Evolutionary conservation across 2,113 vertebrate genomes (phyloP), one percentile per base, ranked within the genome.

Genomic region (Aptenodytes patagonicus): DNA sequence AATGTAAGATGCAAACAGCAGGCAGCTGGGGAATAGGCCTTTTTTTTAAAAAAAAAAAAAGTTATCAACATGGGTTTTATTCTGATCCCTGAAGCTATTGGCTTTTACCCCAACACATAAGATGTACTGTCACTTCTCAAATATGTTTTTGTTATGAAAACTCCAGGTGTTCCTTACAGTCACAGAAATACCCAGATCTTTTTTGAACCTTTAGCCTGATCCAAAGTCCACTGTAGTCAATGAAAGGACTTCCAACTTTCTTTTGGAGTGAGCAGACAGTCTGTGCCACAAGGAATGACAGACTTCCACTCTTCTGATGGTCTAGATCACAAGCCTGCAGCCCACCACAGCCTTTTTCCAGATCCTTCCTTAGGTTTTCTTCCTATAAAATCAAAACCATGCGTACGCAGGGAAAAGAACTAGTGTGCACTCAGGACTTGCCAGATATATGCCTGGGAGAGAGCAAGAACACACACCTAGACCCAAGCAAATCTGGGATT

Each of bases 381-480:
- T 76, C 15, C 12, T n/a, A 31, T 73, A 75, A 80, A 89, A 73
- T 14, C 11, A 60, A 95, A 90, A 18, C 9, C 62, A 38, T 5
- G 1, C 0, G 0, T 22, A 10, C 0, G 1, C 24, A 38, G 16
- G 29, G 22, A 36, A 71, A 79, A 70, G 19, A 81, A 38, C 12
- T 10, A 68, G 19, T 17, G 42, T 22, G 6, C 21, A 29, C 19
- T 38, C 42, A 36, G n/a, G n/a, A 46, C 29, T 62, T 46, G 19
- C 2, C 21, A 44, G 14, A 38, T 24, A 13, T 7, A 49, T 5
- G 13, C 8, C n/a, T 79, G 61, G 17, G 8, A 75, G 10, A 52
- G 32, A 55, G 26, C 29, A 76, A 58, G 52, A 76, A n/a, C 61
- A 29, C 1, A 1, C 42, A 82, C 26, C 42, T 58, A 29, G 61